A percentile compares a stretch with the other conserved stretches of the same genome.
Evolutionary conservation across 2,113 vertebrate genomes (phyloP).

Genomic region (Oncorhynchus clarkii): DNA sequence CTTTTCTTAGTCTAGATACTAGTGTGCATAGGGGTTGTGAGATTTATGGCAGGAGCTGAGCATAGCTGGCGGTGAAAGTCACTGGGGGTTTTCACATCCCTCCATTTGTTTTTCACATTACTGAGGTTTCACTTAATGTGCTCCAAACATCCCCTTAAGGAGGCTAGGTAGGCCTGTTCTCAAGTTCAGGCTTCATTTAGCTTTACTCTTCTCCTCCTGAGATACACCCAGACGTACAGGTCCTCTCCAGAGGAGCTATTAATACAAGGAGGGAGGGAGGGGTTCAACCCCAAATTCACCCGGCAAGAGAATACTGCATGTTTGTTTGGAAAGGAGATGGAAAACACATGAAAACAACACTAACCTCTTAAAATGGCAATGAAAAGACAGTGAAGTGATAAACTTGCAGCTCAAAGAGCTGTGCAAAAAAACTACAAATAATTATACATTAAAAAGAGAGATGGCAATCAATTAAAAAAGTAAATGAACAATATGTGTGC

Average conservation of each 20-base stretch:
- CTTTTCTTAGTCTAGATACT: slow-evolving; percentile 37
- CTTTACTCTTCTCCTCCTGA: slow-evolving; percentile 69
- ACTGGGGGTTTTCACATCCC: slow-evolving; percentile 71
- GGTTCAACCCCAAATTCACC: slow-evolving; percentile 54
- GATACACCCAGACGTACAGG: slow-evolving; percentile 69
- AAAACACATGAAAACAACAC: slow-evolving; percentile 9
- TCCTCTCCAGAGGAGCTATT: slow-evolving; percentile 76
- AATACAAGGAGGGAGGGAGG: slow-evolving; percentile 61
- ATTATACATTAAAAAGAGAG: not conserved
- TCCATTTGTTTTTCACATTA: slow-evolving; percentile 79
- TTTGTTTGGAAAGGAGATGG: slow-evolving; percentile 62
- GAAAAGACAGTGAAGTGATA: not conserved
- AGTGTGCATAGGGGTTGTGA: slow-evolving; percentile 62
- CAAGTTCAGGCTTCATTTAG: slow-evolving; percentile 76
- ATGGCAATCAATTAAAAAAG: not conserved
- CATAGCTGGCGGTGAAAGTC: slow-evolving; percentile 61
- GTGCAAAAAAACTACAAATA: not conserved
- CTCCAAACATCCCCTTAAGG: slow-evolving; percentile 70
- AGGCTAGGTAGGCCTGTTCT: slow-evolving; percentile 70
- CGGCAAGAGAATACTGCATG: slow-evolving; percentile 53
- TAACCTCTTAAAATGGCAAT: not conserved
- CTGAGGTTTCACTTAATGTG: slow-evolving; percentile 77
- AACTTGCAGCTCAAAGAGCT: not conserved
- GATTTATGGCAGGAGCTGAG: slow-evolving; percentile 73
- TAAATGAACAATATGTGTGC: not conserved